Conservation (phyloP, 2,888 invertebrate species). For the Philereme vetulata region DNA sequence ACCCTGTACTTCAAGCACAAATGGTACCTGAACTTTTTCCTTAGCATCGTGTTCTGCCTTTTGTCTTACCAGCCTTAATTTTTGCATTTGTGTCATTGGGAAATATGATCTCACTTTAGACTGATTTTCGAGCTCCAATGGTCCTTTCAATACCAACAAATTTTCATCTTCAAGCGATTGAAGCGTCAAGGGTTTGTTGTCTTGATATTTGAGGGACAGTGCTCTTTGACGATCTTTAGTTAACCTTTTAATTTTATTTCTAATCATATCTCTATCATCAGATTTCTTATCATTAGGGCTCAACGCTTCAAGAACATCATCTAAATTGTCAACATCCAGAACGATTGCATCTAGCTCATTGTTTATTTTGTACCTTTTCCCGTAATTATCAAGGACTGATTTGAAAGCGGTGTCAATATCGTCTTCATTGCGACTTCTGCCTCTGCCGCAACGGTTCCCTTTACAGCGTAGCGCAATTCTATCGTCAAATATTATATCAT, state of each 20-base stretch:
- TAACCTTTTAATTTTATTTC: neutral
- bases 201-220: no score
- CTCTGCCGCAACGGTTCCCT: slow-evolving; percentile 6
- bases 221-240: no score
- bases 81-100: neutral
- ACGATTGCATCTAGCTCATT: slow-evolving; percentile 52
- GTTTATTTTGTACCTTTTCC: slow-evolving; percentile 44
- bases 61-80: slow-evolving; percentile 6
- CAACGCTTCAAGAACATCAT: slow-evolving; percentile 28
- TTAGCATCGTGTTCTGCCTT: slow-evolving; percentile 24
- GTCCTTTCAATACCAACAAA: neutral
- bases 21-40: slow-evolving; percentile 54
- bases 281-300: neutral
- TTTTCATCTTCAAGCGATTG: neutral
- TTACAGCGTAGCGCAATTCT: slow-evolving; percentile 11
- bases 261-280: neutral
- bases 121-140: neutral
- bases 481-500: slow-evolving; percentile 12
- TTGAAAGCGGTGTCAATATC: slow-evolving; percentile 15
- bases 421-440: slow-evolving; percentile 6
- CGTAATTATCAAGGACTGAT: slow-evolving; percentile 24
- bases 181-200: neutral
- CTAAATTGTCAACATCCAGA: slow-evolving; percentile 44
- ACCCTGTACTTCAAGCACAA: slow-evolving; percentile 59
- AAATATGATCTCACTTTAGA: neutral